A percentile compares a stretch with the other conserved stretches of the same genome.
phyloP scores from a whole-genome alignment of 2,888 invertebrate genomes.

The Hydriomena furcata region DNA sequence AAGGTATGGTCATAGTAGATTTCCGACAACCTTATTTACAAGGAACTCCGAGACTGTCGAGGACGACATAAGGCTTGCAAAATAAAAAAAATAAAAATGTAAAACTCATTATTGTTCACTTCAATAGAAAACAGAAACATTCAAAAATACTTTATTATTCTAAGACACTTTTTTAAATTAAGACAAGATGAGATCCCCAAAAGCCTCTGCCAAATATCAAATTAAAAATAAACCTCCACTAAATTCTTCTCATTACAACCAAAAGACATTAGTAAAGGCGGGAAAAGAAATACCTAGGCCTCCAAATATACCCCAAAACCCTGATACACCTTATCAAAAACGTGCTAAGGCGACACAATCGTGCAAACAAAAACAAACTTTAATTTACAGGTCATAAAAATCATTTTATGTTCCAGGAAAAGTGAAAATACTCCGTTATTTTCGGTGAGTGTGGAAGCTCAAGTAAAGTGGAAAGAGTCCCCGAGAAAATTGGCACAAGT shows the following conservation, averaged over 20 bases:
- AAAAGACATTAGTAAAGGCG: constrained; percentile 72
- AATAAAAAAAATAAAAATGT: neutral
- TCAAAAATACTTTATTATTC: constrained; percentile 29
- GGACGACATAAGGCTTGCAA: too few relatives aligned
- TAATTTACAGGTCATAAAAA: constrained; percentile 45
- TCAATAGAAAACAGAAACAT: neutral
- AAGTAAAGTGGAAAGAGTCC: constrained; percentile 80
- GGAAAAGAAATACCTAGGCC: constrained; percentile 74
- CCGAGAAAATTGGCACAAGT: constrained; percentile 84
- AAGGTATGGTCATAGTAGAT: too few relatives aligned
- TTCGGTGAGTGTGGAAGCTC: constrained; percentile 60
- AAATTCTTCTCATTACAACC: constrained; percentile 76
- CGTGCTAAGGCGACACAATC: constrained; percentile 30
- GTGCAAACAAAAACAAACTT: constrained; percentile 48
- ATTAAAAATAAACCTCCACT: constrained; percentile 68
- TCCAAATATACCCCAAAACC: constrained; percentile 69
- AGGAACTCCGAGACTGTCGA: too few relatives aligned
- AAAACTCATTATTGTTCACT: neutral
- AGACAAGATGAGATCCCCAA: constrained; percentile 41
- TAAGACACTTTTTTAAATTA: constrained; percentile 26
- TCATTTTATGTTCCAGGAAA: constrained; percentile 47
- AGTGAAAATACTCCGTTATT: constrained; percentile 58
- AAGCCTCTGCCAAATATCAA: constrained; percentile 57
- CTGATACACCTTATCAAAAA: constrained; percentile 37
- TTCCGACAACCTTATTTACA: too few relatives aligned